phyloP scores from a whole-genome alignment of 2,113 vertebrate species.

The Malurus alboscapulatus region DNA sequence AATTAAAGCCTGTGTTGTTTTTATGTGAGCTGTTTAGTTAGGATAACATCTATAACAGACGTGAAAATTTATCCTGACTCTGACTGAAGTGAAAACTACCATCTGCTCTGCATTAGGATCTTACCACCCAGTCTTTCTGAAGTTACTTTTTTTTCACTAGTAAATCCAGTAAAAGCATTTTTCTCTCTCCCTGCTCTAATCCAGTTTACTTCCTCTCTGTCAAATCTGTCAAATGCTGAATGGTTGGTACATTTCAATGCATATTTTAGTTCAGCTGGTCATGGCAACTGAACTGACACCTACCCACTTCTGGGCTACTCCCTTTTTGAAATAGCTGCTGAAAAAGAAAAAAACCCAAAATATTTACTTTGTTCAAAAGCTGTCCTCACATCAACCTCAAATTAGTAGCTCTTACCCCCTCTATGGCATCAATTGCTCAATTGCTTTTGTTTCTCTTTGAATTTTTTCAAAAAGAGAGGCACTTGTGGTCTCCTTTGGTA shows the following conservation, averaged over 20 bases:
- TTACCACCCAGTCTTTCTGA: neutral
- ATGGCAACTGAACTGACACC: neutral
- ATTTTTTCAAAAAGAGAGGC: neutral
- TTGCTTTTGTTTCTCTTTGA: neutral
- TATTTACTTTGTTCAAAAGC: neutral
- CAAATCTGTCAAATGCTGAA: neutral
- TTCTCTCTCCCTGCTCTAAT: neutral
- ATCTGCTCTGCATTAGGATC: constrained; percentile 8
- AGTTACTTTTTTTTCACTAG: neutral
- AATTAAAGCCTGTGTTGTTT: neutral
- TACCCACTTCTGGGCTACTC: neutral
- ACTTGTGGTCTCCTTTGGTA: neutral
- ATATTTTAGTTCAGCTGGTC: neutral
- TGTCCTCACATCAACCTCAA: neutral
- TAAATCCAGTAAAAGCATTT: neutral
- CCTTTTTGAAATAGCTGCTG: neutral
- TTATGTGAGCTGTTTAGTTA: neutral
- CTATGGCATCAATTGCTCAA: neutral
- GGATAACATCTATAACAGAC: neutral
- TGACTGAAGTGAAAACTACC: neutral
- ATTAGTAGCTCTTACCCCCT: neutral
- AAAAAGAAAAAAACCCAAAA: neutral
- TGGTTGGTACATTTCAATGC: neutral
- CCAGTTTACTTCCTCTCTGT: neutral
- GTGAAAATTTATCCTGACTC: neutral